These are phyloP conservation scores for Drosophila serrata DNA, from an alignment of 1,140 invertebrate genomes.

Conservation along the genomic window DNA sequence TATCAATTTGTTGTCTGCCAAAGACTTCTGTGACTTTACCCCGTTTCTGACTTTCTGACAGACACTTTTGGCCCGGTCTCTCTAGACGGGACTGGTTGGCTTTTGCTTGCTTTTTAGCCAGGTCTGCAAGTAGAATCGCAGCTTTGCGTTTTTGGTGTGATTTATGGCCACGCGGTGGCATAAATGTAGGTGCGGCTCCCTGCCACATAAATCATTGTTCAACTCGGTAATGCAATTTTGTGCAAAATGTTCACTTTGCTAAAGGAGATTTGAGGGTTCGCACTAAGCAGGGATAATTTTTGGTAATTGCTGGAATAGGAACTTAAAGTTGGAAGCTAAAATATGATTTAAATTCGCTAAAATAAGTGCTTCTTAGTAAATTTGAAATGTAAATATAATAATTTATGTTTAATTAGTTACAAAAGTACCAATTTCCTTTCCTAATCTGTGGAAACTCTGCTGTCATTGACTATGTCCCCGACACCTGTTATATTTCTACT, in stretches of 20 bases:
- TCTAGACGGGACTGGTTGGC: slow-evolving; percentile 3
- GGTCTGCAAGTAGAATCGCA: slow-evolving; percentile 50
- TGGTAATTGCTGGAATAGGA: slow-evolving; percentile 22
- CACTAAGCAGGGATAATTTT: slow-evolving; percentile 39
- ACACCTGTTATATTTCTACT: slow-evolving; percentile 59
- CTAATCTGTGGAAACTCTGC: slow-evolving; percentile 3
- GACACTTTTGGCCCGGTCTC: slow-evolving; percentile 46
- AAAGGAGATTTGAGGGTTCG: background rate
- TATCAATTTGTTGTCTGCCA: slow-evolving; percentile 80
- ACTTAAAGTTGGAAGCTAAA: slow-evolving; percentile 11
- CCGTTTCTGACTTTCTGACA: slow-evolving; percentile 51
- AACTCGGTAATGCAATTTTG: slow-evolving; percentile 66
- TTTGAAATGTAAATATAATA: no score
- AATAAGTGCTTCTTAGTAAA: no score
- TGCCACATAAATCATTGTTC: slow-evolving; percentile 79
- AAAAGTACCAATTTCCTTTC: background rate
- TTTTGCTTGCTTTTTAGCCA: slow-evolving; percentile 22
- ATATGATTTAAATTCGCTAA: no score
- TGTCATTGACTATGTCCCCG: slow-evolving; percentile 10
- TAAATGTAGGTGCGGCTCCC: slow-evolving; percentile 78
- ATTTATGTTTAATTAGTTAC: no score
- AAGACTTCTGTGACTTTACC: slow-evolving; percentile 56
- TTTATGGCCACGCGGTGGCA: slow-evolving; percentile 79
- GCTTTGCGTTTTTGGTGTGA: slow-evolving; percentile 79
- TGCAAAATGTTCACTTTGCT: slow-evolving; percentile 45